A percentile compares a stretch with the other conserved stretches of the same genome.
Evolutionary conservation across 2,113 vertebrate species (phyloP).

Genomic region (Pomatostomus ruficeps): DNA sequence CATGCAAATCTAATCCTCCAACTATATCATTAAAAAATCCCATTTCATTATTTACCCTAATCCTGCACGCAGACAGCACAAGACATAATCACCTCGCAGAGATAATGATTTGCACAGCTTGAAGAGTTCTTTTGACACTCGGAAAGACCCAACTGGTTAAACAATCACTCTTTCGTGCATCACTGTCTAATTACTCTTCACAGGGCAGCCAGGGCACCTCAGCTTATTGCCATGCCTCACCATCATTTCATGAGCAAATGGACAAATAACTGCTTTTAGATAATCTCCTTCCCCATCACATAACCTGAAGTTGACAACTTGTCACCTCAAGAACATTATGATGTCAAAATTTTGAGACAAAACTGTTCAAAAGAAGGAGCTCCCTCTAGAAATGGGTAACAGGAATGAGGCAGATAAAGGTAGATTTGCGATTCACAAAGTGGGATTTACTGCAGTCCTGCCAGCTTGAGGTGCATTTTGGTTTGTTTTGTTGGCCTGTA

Average conservation of each 20-base stretch:
- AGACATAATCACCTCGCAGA: not conserved
- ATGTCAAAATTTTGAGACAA: not conserved
- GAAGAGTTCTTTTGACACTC: not conserved
- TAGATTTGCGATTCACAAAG: not conserved
- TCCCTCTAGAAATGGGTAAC: not conserved
- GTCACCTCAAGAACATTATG: not conserved
- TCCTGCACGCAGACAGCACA: not conserved
- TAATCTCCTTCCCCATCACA: not conserved
- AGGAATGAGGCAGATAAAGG: not conserved
- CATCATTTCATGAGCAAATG: not conserved
- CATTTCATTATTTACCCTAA: not conserved
- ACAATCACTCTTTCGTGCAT: not conserved
- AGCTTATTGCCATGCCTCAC: not conserved
- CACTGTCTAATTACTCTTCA: not conserved
- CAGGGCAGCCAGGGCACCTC: not conserved
- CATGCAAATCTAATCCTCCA: not conserved
- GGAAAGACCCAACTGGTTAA: not conserved
- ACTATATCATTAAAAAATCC: not conserved
- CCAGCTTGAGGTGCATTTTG: not conserved
- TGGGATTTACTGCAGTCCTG: not conserved
- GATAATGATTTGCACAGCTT: not conserved
- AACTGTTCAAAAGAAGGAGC: not conserved
- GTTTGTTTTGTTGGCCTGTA: not conserved
- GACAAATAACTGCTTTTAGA: not conserved
- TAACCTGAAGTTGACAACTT: not conserved